Evolutionary conservation across 2,888 invertebrate genomes (phyloP).

Genomic region (Dendrolimus pini): DNA sequence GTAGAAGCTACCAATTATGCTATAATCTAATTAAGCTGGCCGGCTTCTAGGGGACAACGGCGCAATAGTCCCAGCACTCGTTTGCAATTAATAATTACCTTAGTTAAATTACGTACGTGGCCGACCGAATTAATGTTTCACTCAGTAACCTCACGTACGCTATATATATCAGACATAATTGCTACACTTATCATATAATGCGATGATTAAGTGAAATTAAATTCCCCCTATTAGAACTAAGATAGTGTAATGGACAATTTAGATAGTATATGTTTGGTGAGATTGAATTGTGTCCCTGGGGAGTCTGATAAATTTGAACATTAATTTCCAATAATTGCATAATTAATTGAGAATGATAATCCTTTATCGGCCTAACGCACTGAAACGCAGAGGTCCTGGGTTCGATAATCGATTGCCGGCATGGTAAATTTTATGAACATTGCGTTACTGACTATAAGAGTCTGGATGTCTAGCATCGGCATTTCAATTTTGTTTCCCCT

Average conservation of each 20-base stretch:
- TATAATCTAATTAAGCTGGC: too few species aligned
- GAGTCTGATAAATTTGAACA: background rate
- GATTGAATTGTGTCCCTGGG: background rate
- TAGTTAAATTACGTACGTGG: background rate
- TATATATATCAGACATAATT: background rate
- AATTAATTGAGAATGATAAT: too few species aligned
- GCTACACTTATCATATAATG: background rate
- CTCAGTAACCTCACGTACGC: background rate
- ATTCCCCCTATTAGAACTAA: background rate
- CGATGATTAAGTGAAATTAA: background rate
- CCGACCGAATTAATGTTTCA: background rate
- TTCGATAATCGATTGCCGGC: too few species aligned
- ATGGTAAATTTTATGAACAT: too few species aligned
- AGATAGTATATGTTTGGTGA: background rate
- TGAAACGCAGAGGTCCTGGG: too few species aligned
- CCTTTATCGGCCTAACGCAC: too few species aligned
- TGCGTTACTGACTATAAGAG: too few species aligned
- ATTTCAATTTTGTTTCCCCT: too few species aligned
- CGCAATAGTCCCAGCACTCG: background rate
- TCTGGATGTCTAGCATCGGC: too few species aligned
- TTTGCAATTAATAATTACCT: conserved; percentile 2
- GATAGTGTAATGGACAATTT: background rate
- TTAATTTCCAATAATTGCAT: too few species aligned
- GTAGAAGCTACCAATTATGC: too few species aligned
- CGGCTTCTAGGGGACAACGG: too few species aligned